Evolutionary conservation across 2,797 vertebrate species (phyloP).

Genomic region (Eospalax fontanierii): DNA sequence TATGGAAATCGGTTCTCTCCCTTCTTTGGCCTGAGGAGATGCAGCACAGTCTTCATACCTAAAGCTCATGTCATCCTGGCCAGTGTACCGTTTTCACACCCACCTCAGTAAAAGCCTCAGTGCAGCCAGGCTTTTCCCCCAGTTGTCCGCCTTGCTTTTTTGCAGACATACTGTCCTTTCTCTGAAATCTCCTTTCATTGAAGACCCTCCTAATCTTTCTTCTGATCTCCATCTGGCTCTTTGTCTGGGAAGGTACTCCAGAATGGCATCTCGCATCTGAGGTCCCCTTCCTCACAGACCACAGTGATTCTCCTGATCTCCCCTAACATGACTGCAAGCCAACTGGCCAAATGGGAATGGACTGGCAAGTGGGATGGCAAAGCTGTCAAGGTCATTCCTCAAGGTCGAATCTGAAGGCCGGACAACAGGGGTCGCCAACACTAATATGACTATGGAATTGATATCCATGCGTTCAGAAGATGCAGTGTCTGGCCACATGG

Average conservation of each 20-base stretch:
- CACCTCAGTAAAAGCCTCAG: background rate
- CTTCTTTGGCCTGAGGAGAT: background rate
- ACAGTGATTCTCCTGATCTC: background rate
- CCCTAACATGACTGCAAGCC: background rate
- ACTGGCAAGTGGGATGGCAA: too few species aligned
- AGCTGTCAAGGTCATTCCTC: background rate
- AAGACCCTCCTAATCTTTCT: background rate
- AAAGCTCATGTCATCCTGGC: background rate
- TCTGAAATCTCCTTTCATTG: background rate
- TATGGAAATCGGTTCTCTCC: background rate
- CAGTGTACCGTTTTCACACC: background rate
- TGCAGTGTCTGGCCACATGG: background rate
- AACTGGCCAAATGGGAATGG: background rate
- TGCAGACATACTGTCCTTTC: background rate
- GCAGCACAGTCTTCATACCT: background rate
- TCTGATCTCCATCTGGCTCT: background rate
- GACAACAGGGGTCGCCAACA: background rate
- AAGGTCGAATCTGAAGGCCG: background rate
- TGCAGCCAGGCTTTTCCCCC: background rate
- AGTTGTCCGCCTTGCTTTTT: background rate
- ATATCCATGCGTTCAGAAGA: too few species aligned
- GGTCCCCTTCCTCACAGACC: background rate
- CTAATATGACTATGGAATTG: background rate
- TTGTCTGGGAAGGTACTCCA: background rate
- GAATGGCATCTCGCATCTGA: background rate